A percentile compares a stretch with the other conserved stretches of the same genome.
Evolutionary conservation across 2,113 vertebrate genomes (phyloP).

Genomic region (Sturnus vulgaris): DNA sequence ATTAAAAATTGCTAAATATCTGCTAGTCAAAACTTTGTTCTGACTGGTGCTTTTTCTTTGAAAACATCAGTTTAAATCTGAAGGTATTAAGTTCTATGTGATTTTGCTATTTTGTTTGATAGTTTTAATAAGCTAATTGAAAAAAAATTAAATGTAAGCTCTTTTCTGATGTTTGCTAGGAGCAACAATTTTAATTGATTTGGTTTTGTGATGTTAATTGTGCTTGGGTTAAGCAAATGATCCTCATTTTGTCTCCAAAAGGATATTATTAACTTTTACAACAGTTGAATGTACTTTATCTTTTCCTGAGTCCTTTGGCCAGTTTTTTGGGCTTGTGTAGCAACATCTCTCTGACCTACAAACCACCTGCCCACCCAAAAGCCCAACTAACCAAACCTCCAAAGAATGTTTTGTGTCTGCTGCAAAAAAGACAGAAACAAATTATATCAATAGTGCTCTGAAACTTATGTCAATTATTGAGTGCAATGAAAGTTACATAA

Average conservation of each 20-base stretch:
- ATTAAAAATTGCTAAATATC: neutral
- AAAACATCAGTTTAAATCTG: neutral
- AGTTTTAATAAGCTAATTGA: neutral
- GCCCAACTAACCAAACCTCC: neutral
- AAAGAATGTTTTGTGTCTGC: neutral
- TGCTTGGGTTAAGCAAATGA: neutral
- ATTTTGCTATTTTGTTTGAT: neutral
- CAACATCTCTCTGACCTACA: neutral
- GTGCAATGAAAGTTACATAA: neutral
- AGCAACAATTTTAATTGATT: neutral
- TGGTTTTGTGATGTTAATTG: neutral
- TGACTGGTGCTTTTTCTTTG: neutral
- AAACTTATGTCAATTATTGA: neutral
- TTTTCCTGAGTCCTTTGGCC: neutral
- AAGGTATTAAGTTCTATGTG: neutral
- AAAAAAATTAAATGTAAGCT: neutral
- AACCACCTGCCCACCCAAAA: rapidly evolving
- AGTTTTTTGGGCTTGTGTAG: neutral
- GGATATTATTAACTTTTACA: neutral
- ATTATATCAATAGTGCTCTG: neutral
- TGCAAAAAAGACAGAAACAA: neutral
- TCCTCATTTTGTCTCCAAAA: neutral
- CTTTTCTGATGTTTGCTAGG: neutral
- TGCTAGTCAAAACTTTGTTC: neutral
- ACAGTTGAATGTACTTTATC: neutral